Base-by-base conservation (phyloP, 2,888 invertebrate genomes). In the Therioaphis trifolii region DNA sequence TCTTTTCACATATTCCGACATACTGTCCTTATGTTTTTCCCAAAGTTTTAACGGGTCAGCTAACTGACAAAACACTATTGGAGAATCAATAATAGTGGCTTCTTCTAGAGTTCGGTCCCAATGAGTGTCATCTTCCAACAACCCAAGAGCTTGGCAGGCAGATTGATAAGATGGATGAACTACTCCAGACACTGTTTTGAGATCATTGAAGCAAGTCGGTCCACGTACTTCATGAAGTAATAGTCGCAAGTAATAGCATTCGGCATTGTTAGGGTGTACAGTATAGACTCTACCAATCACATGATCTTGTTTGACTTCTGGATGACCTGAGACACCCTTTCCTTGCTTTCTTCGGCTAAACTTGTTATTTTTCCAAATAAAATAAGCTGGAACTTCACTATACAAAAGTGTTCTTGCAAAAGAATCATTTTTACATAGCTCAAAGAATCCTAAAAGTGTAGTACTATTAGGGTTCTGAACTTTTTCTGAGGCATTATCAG, bases 121-220 rank as follows among this genome's bases (percentile, higher is more conserved):
- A n/a, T n/a, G n/a, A n/a, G n/a, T n/a, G n/a, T n/a, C n/a, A n/a
- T n/a, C n/a, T n/a, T 88, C 87, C 40, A 89, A 85, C 77, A 89
- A 85, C 12, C 87, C 87, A 40, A 86, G 78, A 18, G 84, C n/a
- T n/a, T n/a, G n/a, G n/a, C n/a, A n/a, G n/a, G n/a, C n/a, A n/a
- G n/a, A n/a, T n/a, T n/a, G n/a, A n/a, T n/a, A n/a, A n/a, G n/a
- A n/a, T n/a, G n/a, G n/a, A n/a, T n/a, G n/a, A n/a, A n/a, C 85
- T 79, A 85, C 84, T 40, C 87, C 87, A 77, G 88, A 85, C 12
- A 88, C 86, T 14, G 85, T 88, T 86, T 86, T 87, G 35, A 88
- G 85, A 82, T 86, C 85, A 75, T 74, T 76, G 86, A 85, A 87
- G 79, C 86, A 87, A 4, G 85, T 86, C 27, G 87, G 86, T 27